These are phyloP conservation scores for Malurus melanocephalus DNA, from an alignment of 2,113 vertebrate species.

Conservation along the genomic window DNA sequence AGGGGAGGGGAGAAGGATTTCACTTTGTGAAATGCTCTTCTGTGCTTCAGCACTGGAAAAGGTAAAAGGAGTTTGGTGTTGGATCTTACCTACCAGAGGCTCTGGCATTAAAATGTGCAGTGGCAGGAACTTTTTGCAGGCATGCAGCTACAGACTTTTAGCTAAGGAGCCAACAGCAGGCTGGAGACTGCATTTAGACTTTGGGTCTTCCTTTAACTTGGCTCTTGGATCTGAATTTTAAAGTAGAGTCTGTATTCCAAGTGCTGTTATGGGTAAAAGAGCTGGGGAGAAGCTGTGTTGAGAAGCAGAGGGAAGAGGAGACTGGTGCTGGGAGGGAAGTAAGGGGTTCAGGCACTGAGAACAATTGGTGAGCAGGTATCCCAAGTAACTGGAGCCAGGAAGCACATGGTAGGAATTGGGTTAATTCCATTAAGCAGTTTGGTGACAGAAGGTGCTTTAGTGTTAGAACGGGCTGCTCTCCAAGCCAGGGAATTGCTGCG, in stretches of 20 bases:
- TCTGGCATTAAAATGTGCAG: neutral
- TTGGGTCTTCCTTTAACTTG: neutral
- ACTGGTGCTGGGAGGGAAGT: conserved; percentile 26
- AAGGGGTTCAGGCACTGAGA: conserved; percentile 60
- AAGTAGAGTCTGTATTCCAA: neutral
- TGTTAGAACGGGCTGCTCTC: conserved; percentile 75
- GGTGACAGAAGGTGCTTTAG: conserved; percentile 86
- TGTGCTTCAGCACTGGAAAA: neutral
- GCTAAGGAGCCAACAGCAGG: neutral
- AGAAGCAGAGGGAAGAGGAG: neutral
- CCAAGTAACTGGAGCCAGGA: conserved; percentile 70
- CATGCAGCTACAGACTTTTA: neutral
- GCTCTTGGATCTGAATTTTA: neutral
- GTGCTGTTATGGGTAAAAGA: neutral
- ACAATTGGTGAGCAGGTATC: conserved; percentile 75
- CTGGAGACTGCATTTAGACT: neutral
- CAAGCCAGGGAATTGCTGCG: conserved; percentile 72
- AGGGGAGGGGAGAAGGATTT: neutral
- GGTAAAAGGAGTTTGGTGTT: neutral
- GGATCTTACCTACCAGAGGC: neutral
- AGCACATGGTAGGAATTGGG: conserved; percentile 80
- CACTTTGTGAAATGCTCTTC: neutral
- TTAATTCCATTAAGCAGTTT: conserved; percentile 88
- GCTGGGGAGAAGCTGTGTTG: neutral
- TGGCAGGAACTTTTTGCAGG: neutral